These are phyloP conservation scores for Mamestra configurata DNA, from an alignment of 1,140 invertebrate genomes.

Conservation along the genomic window DNA sequence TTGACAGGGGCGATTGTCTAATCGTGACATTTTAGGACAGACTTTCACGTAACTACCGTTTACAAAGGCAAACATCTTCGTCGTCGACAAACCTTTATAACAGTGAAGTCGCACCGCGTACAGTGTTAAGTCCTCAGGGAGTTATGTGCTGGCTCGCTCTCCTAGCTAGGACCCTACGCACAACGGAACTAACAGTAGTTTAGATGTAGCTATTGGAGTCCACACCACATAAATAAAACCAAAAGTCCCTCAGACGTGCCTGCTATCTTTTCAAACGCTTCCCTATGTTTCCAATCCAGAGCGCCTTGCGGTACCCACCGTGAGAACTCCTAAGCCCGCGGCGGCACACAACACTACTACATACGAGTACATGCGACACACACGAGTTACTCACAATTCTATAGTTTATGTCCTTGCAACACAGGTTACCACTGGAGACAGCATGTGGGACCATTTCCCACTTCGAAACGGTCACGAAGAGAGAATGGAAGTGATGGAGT, in stretches of 20 bases:
- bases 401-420: slow-evolving; percentile 24
- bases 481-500: too few species aligned
- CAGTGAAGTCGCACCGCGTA: too few species aligned
- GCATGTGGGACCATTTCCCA: slow-evolving; percentile 33
- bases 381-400: slow-evolving; percentile 2
- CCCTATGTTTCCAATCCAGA: background rate
- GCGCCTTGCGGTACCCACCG: background rate
- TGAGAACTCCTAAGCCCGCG: slow-evolving; percentile 18
- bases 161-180: too few species aligned
- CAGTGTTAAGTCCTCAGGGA: too few species aligned
- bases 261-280: background rate
- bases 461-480: background rate
- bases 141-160: too few species aligned
- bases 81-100: too few species aligned
- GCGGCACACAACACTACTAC: background rate
- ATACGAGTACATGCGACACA: background rate
- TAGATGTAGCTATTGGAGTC: too few species aligned
- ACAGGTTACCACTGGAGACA: background rate
- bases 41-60: too few species aligned
- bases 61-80: too few species aligned
- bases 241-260: background rate
- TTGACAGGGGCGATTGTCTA: too few species aligned
- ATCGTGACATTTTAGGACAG: too few species aligned
- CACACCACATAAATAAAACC: background rate
- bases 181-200: too few species aligned